Evolutionary conservation across 2,797 vertebrate genomes (phyloP).

Genomic region (Hirundo rustica): DNA sequence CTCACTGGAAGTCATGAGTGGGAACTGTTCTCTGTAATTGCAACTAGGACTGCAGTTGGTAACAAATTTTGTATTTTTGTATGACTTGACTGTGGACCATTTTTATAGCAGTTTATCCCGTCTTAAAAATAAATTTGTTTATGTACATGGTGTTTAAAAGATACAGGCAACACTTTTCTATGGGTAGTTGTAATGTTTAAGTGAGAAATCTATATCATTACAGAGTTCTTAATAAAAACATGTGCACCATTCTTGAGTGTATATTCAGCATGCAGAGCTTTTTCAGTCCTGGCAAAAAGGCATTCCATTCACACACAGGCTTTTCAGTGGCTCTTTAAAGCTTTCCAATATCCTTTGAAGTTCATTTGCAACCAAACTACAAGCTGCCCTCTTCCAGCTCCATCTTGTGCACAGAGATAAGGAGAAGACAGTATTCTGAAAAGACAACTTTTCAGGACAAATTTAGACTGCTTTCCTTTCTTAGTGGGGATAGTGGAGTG

Average conservation of each 20-base stretch:
- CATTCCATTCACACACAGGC: neutral
- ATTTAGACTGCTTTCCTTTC: neutral
- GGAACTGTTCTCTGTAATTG: conserved; percentile 71
- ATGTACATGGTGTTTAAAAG: conserved; percentile 78
- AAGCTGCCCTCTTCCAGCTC: conserved; percentile 19
- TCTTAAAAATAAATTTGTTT: conserved; percentile 79
- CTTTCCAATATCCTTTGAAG: conserved; percentile 23
- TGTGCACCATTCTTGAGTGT: conserved; percentile 41
- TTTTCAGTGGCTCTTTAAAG: conserved; percentile 23
- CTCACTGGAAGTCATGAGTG: conserved; percentile 60
- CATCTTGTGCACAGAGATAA: conserved; percentile 49
- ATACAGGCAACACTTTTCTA: conserved; percentile 69
- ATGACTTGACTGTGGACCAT: conserved; percentile 79
- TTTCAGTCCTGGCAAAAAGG: conserved; percentile 44
- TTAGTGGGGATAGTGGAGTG: neutral
- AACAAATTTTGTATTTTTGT: conserved; percentile 83
- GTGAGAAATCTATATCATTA: conserved; percentile 53
- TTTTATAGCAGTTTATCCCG: conserved; percentile 79
- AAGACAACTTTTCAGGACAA: conserved; percentile 19
- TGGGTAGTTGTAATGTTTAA: conserved; percentile 71
- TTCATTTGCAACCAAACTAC: conserved; percentile 19
- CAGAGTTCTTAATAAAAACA: conserved; percentile 25
- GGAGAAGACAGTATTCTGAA: conserved; percentile 20
- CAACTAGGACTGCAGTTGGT: conserved; percentile 75
- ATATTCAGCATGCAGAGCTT: conserved; percentile 11